These are phyloP conservation scores for Toxostoma redivivum DNA, from an alignment of 2,113 vertebrate genomes.

Conservation along the genomic window DNA sequence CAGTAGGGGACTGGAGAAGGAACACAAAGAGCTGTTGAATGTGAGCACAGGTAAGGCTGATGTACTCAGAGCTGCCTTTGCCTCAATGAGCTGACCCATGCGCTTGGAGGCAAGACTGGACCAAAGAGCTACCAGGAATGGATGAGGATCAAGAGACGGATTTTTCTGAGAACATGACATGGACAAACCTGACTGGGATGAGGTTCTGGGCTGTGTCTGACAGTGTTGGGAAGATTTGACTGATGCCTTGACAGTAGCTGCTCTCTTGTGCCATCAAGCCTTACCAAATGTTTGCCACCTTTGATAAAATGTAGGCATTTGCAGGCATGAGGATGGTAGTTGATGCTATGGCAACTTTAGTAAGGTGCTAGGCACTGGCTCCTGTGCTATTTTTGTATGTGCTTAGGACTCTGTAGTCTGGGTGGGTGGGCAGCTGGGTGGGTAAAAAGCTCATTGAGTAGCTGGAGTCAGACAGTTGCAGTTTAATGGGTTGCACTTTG, in stretches of 20 bases:
- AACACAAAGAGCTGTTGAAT: neutral
- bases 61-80: neutral
- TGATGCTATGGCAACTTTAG: neutral
- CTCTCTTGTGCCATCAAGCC: neutral
- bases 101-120: neutral
- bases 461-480: neutral
- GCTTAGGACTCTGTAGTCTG: neutral
- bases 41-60: neutral
- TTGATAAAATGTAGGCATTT: neutral
- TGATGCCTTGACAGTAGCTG: neutral
- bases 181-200: neutral
- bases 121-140: neutral
- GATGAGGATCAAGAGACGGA: neutral
- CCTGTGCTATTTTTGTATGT: neutral
- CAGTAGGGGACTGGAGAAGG: neutral
- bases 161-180: neutral
- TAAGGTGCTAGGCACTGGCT: neutral
- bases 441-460: neutral
- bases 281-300: neutral
- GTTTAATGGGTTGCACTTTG: neutral
- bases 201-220: neutral
- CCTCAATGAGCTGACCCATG: rapidly evolving
- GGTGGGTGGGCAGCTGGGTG: neutral
- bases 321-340: neutral
- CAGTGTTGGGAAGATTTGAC: neutral